Conservation (phyloP, 2,113 vertebrate genomes). For the Embiotoca jacksoni region DNA sequence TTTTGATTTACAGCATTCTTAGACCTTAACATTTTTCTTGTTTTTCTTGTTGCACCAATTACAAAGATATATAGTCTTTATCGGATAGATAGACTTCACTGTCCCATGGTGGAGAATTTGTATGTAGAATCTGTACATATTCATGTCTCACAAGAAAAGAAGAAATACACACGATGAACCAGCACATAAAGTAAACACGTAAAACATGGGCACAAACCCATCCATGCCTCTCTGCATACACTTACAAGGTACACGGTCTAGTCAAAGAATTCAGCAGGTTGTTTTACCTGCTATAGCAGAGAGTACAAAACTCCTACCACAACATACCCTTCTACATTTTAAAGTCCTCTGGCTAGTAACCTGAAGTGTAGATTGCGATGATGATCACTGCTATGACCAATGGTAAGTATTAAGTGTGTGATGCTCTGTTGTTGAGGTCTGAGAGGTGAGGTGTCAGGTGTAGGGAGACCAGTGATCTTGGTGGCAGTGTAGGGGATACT, state of each 20-base stretch:
- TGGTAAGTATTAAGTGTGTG: neutral
- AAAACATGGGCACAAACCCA: neutral
- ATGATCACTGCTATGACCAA: neutral
- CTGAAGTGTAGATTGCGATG: neutral
- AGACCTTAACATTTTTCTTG: neutral
- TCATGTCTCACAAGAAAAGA: neutral
- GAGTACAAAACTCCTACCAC: neutral
- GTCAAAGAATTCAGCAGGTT: neutral
- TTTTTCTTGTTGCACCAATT: constrained; percentile 4
- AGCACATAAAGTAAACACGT: neutral
- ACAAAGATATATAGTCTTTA: neutral
- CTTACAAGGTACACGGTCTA: neutral
- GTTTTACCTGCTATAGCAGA: neutral
- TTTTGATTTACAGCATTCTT: constrained; percentile 6
- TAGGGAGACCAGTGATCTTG: constrained; percentile 3
- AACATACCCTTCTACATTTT: neutral
- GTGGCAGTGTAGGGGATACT: constrained; percentile 1
- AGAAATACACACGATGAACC: neutral
- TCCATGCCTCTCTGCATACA: neutral
- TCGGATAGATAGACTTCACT: neutral
- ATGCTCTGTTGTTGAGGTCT: constrained; percentile 3
- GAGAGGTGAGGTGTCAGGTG: constrained; percentile 22
- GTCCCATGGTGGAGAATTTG: neutral
- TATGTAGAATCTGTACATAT: neutral
- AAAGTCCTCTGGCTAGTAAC: neutral